Conservation (phyloP, 2,113 vertebrate genomes). For the human region DNA sequence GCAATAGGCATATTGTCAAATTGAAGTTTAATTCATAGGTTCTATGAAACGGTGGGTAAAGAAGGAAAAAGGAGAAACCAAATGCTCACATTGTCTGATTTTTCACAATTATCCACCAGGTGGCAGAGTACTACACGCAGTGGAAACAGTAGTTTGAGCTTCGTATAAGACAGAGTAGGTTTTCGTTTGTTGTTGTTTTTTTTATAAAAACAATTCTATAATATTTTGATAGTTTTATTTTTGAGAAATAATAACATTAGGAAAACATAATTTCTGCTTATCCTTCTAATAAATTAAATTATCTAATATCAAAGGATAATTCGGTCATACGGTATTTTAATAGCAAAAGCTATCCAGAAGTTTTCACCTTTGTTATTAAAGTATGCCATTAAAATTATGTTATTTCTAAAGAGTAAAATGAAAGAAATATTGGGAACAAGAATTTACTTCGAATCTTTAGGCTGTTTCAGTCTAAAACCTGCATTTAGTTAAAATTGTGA, state of each 20-base stretch:
- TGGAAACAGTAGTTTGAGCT: fast-evolving
- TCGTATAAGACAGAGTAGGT: neutral
- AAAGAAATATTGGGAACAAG: neutral
- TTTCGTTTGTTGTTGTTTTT: neutral
- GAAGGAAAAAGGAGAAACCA: neutral
- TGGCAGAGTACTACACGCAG: slow-evolving; percentile 66
- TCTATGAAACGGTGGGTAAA: neutral
- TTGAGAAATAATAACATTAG: neutral
- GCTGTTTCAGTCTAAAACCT: slow-evolving; percentile 6
- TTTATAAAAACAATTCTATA: slow-evolving; percentile 6
- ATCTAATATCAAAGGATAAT: neutral
- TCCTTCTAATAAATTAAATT: neutral
- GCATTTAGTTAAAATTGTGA: neutral
- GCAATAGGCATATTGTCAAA: neutral
- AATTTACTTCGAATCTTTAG: neutral
- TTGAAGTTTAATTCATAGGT: neutral
- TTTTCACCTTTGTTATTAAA: neutral
- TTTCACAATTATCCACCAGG: slow-evolving; percentile 67
- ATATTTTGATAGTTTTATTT: slow-evolving; percentile 10
- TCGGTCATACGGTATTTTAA: slow-evolving; percentile 14
- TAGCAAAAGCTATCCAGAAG: neutral
- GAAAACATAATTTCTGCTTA: neutral
- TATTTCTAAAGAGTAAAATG: neutral
- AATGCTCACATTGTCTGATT: neutral
- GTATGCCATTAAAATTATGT: neutral